Percentiles rank a stretch among this genome's conserved stretches.
Evolutionary conservation across 2,797 vertebrate species (phyloP).

Genomic region (Champsocephalus gunnari): DNA sequence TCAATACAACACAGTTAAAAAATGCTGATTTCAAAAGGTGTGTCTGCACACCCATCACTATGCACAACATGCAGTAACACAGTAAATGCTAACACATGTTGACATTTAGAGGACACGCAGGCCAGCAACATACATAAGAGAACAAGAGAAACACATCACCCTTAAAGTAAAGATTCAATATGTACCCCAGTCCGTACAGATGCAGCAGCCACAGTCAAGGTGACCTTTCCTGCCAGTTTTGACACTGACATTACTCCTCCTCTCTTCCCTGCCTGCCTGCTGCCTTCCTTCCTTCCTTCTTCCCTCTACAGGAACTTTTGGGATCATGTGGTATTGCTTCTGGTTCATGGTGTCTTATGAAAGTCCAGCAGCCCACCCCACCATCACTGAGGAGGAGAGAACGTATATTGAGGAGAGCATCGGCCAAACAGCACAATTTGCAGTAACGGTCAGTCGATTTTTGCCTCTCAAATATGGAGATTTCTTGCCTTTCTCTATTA

Average conservation of each 20-base stretch:
- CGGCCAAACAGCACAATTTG: constrained; percentile 83
- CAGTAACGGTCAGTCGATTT: constrained; percentile 81
- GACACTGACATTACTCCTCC: neutral
- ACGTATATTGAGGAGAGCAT: constrained; percentile 95
- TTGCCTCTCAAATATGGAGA: no score
- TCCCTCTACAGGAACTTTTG: constrained; percentile 86
- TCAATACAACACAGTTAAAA: neutral
- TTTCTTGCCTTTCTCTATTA: neutral
- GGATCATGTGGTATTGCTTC: constrained; percentile 92
- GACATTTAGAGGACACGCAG: constrained; percentile 15
- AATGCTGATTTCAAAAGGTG: neutral
- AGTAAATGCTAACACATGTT: neutral
- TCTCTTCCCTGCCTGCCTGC: neutral
- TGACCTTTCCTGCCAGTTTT: neutral
- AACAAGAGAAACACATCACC: neutral
- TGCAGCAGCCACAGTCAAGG: neutral
- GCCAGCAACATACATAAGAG: neutral
- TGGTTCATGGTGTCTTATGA: constrained; percentile 95
- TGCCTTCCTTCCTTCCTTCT: neutral
- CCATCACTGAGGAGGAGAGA: constrained; percentile 90
- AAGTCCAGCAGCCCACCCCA: constrained; percentile 92
- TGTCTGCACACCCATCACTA: no score
- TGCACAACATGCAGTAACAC: neutral
- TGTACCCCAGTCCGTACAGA: neutral
- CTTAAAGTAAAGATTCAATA: neutral